phyloP scores from a whole-genome alignment of 1,140 invertebrate species.

The Meloidogyne hapla region DNA sequence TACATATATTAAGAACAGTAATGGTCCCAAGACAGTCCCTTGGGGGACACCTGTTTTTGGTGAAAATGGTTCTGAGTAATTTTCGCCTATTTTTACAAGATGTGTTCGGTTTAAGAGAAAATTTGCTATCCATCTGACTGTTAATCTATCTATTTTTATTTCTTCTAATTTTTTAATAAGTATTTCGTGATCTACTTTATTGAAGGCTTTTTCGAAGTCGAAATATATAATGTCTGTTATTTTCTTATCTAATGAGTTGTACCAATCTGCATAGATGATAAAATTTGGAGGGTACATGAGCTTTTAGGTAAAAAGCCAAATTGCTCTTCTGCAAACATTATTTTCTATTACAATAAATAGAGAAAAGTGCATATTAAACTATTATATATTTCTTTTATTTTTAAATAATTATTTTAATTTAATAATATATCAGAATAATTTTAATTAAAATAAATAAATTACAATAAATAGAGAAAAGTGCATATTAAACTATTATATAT shows the following conservation, averaged over 20 bases:
- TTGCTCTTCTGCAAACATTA: neutral
- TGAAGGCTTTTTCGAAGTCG: slow-evolving; percentile 17
- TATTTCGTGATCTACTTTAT: neutral
- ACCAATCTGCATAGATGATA: neutral
- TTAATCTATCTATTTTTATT: neutral
- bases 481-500: too few relatives aligned
- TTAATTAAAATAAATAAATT: too few relatives aligned
- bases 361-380: too few relatives aligned
- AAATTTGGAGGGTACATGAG: too few relatives aligned
- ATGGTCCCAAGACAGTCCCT: slow-evolving; percentile 18
- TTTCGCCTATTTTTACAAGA: neutral
- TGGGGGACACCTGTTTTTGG: slow-evolving; percentile 3
- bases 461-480: too few relatives aligned
- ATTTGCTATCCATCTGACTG: neutral
- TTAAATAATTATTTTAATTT: too few relatives aligned
- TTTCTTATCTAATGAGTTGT: neutral
- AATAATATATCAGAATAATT: too few relatives aligned
- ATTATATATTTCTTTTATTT: too few relatives aligned
- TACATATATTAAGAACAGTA: slow-evolving; percentile 19
- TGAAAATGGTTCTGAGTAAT: neutral
- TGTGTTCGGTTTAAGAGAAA: too few relatives aligned
- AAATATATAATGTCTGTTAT: neutral
- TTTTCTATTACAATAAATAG: too few relatives aligned
- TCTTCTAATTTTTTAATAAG: slow-evolving; percentile 4
- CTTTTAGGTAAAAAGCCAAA: slow-evolving; percentile 22